Base-by-base conservation (phyloP, 2,888 invertebrate species). In the Temnothorax rugatulus region DNA sequence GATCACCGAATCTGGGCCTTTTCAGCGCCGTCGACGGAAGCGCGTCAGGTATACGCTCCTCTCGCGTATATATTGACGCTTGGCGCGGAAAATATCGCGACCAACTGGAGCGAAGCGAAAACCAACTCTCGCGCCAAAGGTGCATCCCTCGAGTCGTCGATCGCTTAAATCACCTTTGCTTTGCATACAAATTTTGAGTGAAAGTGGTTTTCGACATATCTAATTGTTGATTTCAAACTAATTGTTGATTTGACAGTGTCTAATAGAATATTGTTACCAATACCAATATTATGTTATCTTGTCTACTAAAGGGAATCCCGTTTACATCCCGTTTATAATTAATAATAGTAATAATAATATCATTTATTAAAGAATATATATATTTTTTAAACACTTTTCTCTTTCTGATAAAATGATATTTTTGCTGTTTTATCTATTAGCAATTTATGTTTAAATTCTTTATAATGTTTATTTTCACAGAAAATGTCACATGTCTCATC, bases 1-100 rank as follows among this genome's bases (percentile, higher is more conserved):
- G 82, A 88, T 88, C 87, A 82, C 47, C 77, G 83, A 82, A 77
- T 83, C 82, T 82, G 74, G 73, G 82, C 82, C 82, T 73, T 71
- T 79, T 79, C 79, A 79, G 79, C 71, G 69, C 57, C 77, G 59
- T 25, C 79, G 71, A 47, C 47, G 71, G 79, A 79, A 69, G 69
- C 69, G 79, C 71, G 71, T 79, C 71, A 71, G 79, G 59, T 79
- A 71, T 79, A 71, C 21, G 69, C 69, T 41, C 25, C 11, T n/a
- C 29, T 57, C 29, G 44, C 79, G 77, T 21, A 29, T 29, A 29
- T 0, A 21, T 25, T 50, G 64, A 54, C 52, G 52, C 69, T 38
- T 25, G 79, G 69, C 79, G 47, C 47, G 79, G 79, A 79, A 71
- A 71, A 50, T 79, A 59, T 79, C 47, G 18, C 47, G 18, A 71